phyloP scores from a whole-genome alignment of 2,888 invertebrate species.

The Agelastica alni region DNA sequence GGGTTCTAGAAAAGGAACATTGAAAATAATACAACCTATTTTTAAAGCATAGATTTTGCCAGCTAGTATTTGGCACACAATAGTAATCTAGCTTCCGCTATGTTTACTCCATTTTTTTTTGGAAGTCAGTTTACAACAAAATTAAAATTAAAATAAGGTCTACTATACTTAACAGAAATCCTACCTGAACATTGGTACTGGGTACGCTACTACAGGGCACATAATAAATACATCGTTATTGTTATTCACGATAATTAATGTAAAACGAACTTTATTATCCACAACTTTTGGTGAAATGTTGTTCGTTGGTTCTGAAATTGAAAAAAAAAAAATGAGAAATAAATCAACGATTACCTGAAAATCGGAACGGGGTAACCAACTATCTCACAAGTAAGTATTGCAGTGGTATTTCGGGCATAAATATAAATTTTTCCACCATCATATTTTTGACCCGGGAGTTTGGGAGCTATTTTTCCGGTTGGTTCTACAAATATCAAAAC shows the following conservation, averaged over 20 bases:
- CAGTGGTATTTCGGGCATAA: constrained; percentile 58
- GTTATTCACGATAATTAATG: constrained; percentile 57
- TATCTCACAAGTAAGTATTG: constrained; percentile 70
- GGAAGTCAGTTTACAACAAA: too few species aligned
- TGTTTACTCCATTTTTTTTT: too few species aligned
- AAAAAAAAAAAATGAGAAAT: constrained; percentile 2
- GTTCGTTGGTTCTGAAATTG: constrained; percentile 66
- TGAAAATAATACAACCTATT: too few species aligned
- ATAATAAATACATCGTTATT: constrained; percentile 57
- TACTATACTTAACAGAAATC: constrained; percentile 40
- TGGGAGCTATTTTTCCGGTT: constrained; percentile 66
- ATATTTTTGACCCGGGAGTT: constrained; percentile 61
- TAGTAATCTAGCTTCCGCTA: too few species aligned
- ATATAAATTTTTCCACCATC: constrained; percentile 64
- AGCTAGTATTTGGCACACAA: too few species aligned
- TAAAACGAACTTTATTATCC: constrained; percentile 59
- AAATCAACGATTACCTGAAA: constrained; percentile 64
- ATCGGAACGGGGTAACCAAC: constrained; percentile 71
- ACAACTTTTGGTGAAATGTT: constrained; percentile 65
- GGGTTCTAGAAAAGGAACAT: constrained; percentile 56
- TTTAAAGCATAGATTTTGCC: too few species aligned
- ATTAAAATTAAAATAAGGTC: neutral
- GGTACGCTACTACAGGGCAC: constrained; percentile 57
- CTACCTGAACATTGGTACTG: constrained; percentile 55
- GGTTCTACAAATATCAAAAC: constrained; percentile 66